Base-by-base conservation (phyloP, 2,888 invertebrate species). In the Drosophila cognata region DNA sequence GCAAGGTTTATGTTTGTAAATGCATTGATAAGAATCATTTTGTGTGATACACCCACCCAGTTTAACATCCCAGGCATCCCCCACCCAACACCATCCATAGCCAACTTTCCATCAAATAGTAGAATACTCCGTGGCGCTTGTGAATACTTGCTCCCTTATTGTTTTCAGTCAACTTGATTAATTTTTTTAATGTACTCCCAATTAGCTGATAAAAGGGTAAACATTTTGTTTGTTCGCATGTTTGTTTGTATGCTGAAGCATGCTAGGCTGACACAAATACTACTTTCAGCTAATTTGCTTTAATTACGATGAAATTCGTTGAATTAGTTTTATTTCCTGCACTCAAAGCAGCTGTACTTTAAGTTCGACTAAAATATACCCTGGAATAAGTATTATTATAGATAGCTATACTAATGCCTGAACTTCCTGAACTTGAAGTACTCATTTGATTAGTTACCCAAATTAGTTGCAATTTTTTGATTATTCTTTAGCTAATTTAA, bases 1-100 rank as follows among this genome's bases (percentile, higher is more conserved):
- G 81, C 73, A 69, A 73, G 83, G 55, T 67, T 77, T 65, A 57
- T 70, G 71, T 72, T 83, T 83, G 67, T 65, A 56, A 85, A 82
- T 71, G 81, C 81, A 83, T 50, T 56, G 84, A 85, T 80, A 77
- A 77, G 71, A 71, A 77, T 82, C 76, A 57, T 29, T 60, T 48
- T 36, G 72, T 71, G 50, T 46, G 63, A 79, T 25, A 4, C 13
- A 46, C 6, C 6, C 43, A 21, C 8, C n/a, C 38, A 43, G 5
- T 5, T 5, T 4, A n/a, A 4, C n/a, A 11, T 5, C 11, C 41
- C 36, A 16, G 36, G 2, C 36, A 16, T 6, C 2, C 25, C 25
- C 25, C 13, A 6, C 46, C 48, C 48, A 13, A 48, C 6, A 8
- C 18, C 10, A 18, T 11, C 28, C 50, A 2, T 5, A 18, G 28